Evolutionary conservation across 2,888 invertebrate genomes (phyloP).

Genomic region (Balanococcus diminutus): DNA sequence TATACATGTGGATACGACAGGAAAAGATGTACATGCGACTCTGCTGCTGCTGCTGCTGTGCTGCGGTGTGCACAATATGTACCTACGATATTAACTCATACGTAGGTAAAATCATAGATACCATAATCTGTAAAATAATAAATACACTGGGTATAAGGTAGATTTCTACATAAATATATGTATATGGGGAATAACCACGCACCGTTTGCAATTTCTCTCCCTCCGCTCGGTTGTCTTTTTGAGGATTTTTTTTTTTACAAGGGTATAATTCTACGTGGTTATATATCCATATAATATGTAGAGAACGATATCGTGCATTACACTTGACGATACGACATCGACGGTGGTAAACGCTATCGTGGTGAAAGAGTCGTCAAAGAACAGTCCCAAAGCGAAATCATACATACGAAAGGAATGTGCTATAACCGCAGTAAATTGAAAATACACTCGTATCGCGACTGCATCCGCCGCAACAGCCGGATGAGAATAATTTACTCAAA

Average conservation of each 20-base stretch:
- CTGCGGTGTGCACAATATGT: neutral
- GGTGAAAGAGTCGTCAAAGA: constrained; percentile 14
- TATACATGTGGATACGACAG: neutral
- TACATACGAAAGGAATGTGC: neutral
- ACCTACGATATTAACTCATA: neutral
- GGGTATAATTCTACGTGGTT: neutral
- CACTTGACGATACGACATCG: no score
- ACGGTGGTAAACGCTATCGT: neutral
- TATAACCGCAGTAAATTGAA: constrained; percentile 18
- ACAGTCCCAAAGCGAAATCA: constrained; percentile 20
- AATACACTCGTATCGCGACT: neutral
- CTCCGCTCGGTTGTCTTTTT: no score
- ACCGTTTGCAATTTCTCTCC: no score
- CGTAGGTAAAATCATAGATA: neutral
- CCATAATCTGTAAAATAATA: neutral
- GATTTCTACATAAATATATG: no score
- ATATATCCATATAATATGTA: no score
- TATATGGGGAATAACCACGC: no score
- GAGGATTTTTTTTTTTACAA: no score
- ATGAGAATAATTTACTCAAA: constrained; percentile 7
- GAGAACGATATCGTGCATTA: neutral
- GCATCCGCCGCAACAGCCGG: neutral
- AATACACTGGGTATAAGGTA: no score
- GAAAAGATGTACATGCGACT: neutral
- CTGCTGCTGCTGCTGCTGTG: neutral